Evolutionary conservation across 2,888 invertebrate genomes (phyloP).

Genomic region (Cephus pulcher): DNA sequence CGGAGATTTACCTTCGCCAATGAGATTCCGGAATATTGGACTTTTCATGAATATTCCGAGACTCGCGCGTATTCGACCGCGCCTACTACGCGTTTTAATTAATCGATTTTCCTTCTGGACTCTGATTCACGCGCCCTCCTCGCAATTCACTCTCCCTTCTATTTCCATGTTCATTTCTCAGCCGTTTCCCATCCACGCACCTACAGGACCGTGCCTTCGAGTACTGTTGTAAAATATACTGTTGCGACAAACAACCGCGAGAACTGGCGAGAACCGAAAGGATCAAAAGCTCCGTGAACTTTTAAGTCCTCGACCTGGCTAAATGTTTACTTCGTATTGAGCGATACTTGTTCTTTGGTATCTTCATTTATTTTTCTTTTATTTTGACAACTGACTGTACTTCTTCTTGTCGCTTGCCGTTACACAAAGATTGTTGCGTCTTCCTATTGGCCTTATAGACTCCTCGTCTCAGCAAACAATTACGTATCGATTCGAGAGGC

Average conservation of each 20-base stretch:
- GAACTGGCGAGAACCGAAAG: neutral
- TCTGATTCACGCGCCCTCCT: conserved; percentile 39
- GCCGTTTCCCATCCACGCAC: neutral
- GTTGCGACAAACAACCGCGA: neutral
- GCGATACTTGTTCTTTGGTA: neutral
- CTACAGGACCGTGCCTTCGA: neutral
- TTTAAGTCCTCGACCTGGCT: neutral
- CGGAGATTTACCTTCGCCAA: too few species aligned
- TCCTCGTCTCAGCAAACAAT: neutral
- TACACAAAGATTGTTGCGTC: neutral
- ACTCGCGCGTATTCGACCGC: conserved; percentile 23
- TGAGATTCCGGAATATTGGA: neutral
- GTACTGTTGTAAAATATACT: neutral
- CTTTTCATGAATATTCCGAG: neutral
- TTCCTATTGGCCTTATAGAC: neutral
- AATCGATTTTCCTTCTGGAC: conserved; percentile 38
- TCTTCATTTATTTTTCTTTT: neutral
- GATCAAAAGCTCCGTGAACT: neutral
- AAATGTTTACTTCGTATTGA: neutral
- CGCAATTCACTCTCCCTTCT: neutral
- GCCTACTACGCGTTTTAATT: conserved; percentile 26
- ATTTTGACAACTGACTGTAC: neutral
- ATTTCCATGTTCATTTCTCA: neutral
- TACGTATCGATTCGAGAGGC: neutral
- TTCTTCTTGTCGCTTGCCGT: neutral